Evolutionary conservation across 2,888 invertebrate species (phyloP), one percentile per base, ranked within the genome.

Genomic region (Sinelater perroti): DNA sequence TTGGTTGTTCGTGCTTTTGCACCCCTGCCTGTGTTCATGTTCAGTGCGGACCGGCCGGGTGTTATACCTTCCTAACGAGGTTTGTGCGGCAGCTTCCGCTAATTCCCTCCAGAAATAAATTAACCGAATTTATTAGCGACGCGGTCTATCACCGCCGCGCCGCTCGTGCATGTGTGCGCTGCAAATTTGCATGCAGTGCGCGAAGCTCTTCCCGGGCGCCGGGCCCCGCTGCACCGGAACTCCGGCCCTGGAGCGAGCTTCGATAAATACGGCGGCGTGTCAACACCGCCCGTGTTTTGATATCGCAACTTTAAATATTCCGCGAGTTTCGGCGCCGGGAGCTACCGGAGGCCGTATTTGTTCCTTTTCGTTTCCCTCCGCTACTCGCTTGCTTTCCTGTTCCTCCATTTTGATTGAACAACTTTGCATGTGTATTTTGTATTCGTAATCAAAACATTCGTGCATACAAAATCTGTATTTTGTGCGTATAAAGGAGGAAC

Each of bases 351-450:
- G 55, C 40, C 47, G 44, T 56, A 56, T 56, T 60, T 60, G 55
- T 45, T 60, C 50, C 55, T 52, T 56, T 56, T 60, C 44, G 42
- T 46, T 40, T 56, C 52, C 51, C 50, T 46, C 54, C 49, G 40
- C 46, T 46, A 42, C 47, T 45, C 59, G 45, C 50, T 60, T 49
- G 36, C 45, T 38, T 51, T 51, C 46, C 38, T 47, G 21, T 47
- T 60, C 52, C 52, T 55, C 50, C 50, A 55, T 59, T 59, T 59
- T 60, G 56, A 56, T 60, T 60, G 52, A 56, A 59, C 59, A 59
- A 59, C 54, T 59, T 59, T 59, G 59, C 50, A 50, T 59, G 55
- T 51, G 51, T 60, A 60, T 56, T 60, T 60, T 60, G 52, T 60
- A 56, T 60, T 60, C 56, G 50, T 60, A 60, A 60, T 60, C 60